Conservation (phyloP, 2,888 invertebrate genomes). For the Hydrotaea diabolus region DNA sequence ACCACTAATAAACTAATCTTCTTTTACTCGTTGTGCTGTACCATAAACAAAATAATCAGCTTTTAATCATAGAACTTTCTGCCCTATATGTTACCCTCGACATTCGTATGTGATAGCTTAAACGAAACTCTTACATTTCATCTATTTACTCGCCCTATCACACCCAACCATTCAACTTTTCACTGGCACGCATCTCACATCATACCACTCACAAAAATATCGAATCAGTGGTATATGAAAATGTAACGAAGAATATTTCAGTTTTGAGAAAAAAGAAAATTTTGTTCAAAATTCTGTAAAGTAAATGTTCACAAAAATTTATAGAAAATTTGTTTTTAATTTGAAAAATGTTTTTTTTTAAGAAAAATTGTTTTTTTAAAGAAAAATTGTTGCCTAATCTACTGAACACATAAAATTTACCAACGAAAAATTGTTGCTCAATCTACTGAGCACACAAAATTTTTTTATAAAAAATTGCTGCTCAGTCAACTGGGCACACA, state of each 20-base stretch:
- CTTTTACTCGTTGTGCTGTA: neutral
- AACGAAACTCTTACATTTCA: neutral
- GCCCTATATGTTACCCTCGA: neutral
- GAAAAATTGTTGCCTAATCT: too few relatives aligned
- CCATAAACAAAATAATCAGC: neutral
- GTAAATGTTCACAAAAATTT: too few relatives aligned
- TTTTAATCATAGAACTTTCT: neutral
- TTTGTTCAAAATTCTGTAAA: too few relatives aligned
- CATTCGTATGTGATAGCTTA: neutral
- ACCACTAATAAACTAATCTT: neutral
- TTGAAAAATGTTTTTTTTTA: too few relatives aligned
- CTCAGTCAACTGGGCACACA: too few relatives aligned
- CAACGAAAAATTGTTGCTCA: too few relatives aligned
- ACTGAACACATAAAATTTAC: too few relatives aligned
- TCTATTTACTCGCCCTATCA: neutral
- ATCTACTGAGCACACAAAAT: too few relatives aligned
- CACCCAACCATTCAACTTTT: neutral
- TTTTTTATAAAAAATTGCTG: too few relatives aligned
- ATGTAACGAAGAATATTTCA: neutral
- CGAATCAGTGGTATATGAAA: neutral
- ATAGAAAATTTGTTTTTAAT: too few relatives aligned
- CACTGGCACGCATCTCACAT: neutral
- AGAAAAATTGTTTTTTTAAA: too few relatives aligned
- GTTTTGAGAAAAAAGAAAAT: too few relatives aligned
- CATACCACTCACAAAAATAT: neutral